phyloP scores from a whole-genome alignment of 2,888 invertebrate species.

The Watsonalla cultraria region DNA sequence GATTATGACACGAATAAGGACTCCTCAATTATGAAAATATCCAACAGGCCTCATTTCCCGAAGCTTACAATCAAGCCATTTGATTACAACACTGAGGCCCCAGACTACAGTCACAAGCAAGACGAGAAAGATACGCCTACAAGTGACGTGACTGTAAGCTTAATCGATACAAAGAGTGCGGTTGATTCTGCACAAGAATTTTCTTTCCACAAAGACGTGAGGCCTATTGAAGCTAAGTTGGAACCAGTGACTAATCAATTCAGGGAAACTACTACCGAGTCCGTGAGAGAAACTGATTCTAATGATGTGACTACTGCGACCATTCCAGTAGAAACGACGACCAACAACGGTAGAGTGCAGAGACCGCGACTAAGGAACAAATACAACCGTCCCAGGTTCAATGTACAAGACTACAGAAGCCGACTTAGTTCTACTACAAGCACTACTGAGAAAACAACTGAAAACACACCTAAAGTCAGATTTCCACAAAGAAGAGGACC shows the following conservation, averaged over 20 bases:
- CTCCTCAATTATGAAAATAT: constrained; percentile 74
- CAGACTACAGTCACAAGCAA: constrained; percentile 71
- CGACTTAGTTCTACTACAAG: constrained; percentile 79
- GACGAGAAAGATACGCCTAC: constrained; percentile 76
- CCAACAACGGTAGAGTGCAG: constrained; percentile 41
- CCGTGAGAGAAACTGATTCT: constrained; percentile 27
- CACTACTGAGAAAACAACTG: constrained; percentile 56
- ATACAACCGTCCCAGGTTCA: constrained; percentile 82
- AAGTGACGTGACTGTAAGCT: constrained; percentile 64
- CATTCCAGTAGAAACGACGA: constrained; percentile 45
- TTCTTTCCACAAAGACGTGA: constrained; percentile 67
- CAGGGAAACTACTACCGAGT: constrained; percentile 48
- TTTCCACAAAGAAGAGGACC: constrained; percentile 72
- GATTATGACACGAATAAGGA: constrained; percentile 55
- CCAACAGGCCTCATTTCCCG: constrained; percentile 50
- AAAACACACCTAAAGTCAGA: constrained; percentile 59
- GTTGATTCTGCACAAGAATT: constrained; percentile 48
- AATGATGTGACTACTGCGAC: constrained; percentile 46
- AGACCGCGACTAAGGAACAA: constrained; percentile 71
- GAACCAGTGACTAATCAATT: constrained; percentile 34
- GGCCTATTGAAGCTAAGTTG: constrained; percentile 63
- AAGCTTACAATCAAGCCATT: constrained; percentile 39
- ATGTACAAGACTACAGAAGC: constrained; percentile 86
- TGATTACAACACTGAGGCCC: constrained; percentile 50
- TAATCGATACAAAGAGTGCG: constrained; percentile 50